Percentiles rank a stretch among this genome's conserved stretches.
These are phyloP conservation scores for Odontamblyopus rebecca DNA, from an alignment of 2,797 vertebrate species.

Conservation along the genomic window DNA sequence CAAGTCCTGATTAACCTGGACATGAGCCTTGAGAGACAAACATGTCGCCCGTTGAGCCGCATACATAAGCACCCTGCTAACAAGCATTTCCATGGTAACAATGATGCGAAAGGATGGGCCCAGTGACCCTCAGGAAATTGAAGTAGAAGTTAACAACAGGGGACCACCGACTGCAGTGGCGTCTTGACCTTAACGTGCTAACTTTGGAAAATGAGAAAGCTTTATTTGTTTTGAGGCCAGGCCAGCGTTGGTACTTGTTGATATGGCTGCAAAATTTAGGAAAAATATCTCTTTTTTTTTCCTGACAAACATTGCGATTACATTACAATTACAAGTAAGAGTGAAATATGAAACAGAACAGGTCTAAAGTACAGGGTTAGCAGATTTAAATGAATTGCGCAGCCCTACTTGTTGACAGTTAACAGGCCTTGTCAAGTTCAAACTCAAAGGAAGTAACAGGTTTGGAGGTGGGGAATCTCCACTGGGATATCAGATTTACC, in stretches of 20 bases:
- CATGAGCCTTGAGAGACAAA: conserved; percentile 44
- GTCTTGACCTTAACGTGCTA: conserved; percentile 38
- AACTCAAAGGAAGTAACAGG: conserved; percentile 3
- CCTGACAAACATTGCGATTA: no score
- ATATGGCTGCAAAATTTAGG: no score
- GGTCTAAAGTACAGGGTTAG: no score
- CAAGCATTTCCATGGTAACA: conserved; percentile 60
- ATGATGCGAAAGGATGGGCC: conserved; percentile 38
- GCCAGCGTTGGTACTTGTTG: conserved; percentile 5
- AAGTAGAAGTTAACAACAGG: conserved; percentile 56
- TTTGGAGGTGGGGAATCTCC: not conserved
- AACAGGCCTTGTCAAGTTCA: conserved; percentile 19
- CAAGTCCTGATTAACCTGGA: conserved; percentile 38
- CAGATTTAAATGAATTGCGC: no score
- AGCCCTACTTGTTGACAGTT: conserved; percentile 23
- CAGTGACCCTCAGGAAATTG: conserved; percentile 64
- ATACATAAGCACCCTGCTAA: conserved; percentile 52
- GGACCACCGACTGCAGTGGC: conserved; percentile 47
- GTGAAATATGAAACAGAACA: no score
- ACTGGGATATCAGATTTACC: not conserved
- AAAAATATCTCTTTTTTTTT: no score
- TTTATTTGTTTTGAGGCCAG: conserved; percentile 46
- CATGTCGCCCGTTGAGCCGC: conserved; percentile 35
- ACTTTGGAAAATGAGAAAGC: conserved; percentile 28
- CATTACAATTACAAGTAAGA: no score